Evolutionary conservation across 1,140 invertebrate species (phyloP).

Genomic region (Amphibalanus amphitrite): DNA sequence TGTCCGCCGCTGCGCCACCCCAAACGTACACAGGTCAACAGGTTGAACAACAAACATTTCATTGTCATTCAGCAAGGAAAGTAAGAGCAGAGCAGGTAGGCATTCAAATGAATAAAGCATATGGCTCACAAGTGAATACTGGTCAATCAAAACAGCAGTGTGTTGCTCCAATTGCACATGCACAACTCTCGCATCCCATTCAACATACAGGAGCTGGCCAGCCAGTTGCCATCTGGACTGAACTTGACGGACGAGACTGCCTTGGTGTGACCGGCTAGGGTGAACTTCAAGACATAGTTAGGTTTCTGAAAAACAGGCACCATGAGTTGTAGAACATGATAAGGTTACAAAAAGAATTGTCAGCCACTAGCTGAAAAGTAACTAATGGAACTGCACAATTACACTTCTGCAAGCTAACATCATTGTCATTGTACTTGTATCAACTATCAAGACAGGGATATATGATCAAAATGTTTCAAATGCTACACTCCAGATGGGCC

Average conservation of each 20-base stretch:
- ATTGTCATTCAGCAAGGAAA: not conserved
- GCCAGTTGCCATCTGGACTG: slow-evolving; percentile 96
- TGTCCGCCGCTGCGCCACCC: slow-evolving; percentile 53
- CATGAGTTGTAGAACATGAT: no score
- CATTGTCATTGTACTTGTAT: no score
- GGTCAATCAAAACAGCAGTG: slow-evolving; percentile 6
- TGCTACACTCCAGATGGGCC: no score
- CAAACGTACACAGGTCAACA: not conserved
- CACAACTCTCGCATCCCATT: not conserved
- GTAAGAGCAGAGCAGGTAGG: not conserved
- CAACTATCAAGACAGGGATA: no score
- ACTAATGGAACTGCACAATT: no score
- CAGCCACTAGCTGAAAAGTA: no score
- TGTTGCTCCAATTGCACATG: not conserved
- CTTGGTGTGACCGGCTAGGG: slow-evolving; percentile 94
- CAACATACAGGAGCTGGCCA: slow-evolving; percentile 90
- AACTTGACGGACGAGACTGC: slow-evolving; percentile 99
- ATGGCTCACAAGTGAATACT: slow-evolving; percentile 5
- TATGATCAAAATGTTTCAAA: no score
- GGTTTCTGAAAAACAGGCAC: slow-evolving; percentile 53
- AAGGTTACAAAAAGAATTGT: no score
- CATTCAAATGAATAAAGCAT: slow-evolving; percentile 14
- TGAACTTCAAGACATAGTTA: slow-evolving; percentile 91
- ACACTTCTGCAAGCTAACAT: no score
- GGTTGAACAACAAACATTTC: not conserved